Percentiles rank a stretch among this genome's conserved stretches.
Conservation (phyloP, 2,888 invertebrate genomes). For the Hetaerina titia region DNA sequence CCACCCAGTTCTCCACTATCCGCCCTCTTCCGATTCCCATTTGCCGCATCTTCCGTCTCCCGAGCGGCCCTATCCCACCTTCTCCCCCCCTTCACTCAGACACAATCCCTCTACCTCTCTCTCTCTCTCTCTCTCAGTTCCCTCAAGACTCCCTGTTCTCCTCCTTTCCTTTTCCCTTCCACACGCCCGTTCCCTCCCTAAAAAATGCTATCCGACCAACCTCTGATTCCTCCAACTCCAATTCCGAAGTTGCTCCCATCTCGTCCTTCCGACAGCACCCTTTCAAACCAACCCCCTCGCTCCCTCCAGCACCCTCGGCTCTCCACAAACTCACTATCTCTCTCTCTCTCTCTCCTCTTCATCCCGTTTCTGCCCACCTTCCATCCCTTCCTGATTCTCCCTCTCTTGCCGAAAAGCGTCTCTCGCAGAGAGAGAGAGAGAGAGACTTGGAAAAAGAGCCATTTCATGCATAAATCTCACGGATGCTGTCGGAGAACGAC, state of each 20-base stretch:
- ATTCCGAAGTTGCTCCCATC: conserved; percentile 26
- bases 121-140: not conserved
- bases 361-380: not conserved
- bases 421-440: not conserved
- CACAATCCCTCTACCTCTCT: not conserved
- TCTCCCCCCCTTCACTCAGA: not conserved
- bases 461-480: conserved; percentile 18
- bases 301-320: not conserved
- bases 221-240: conserved; percentile 26
- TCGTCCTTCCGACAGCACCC: conserved; percentile 27
- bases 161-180: not conserved
- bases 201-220: conserved; percentile 20
- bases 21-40: conserved; percentile 41
- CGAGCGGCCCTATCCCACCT: conserved; percentile 34
- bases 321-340: not conserved
- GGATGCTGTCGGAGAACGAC: not conserved
- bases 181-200: not conserved
- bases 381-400: not conserved
- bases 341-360: not conserved
- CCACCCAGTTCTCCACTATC: not conserved
- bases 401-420: not conserved
- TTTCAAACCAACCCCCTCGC: not conserved
- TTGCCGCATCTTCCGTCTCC: conserved; percentile 63
- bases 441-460: not conserved
- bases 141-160: not conserved